Evolutionary conservation across 2,797 vertebrate species (phyloP), one percentile per base, ranked within the genome.

Genomic region (Distichodus sexfasciatus): DNA sequence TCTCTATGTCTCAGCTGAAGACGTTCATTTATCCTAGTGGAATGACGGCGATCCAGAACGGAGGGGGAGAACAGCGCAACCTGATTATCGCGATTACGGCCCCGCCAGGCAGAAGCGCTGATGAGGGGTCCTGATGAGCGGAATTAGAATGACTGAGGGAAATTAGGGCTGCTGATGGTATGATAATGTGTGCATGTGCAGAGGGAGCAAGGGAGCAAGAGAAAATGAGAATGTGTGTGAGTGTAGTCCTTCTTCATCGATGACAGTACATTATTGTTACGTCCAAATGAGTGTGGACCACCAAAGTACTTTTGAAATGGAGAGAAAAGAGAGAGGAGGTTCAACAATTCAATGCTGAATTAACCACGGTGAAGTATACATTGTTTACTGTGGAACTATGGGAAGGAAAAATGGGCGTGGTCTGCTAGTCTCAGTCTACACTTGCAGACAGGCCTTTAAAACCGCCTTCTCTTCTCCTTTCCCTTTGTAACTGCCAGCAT

Each of bases 51-150:
- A 10, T 11, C 3, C 9, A 40, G 36, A 14, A 4, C 31, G 10
- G 31, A 35, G 4, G 4, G n/a, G 10, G n/a, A 10, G n/a, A 14
- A 21, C 33, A 36, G 40, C 19, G 19, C 11, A 59, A 41, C 35
- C 14, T 59, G 55, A 59, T 59, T 59, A 59, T 21, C 55, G 15
- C 35, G 15, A 59, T 59, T 21, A 40, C 6, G 19, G 33, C 38
- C 50, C 33, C 31, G 19, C 50, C 61, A 53, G 15, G 21, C 47
- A 51, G 46, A 31, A 41, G 48, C 21, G 41, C 43, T 47, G 24
- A 31, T 31, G 9, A 40, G 36, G n/a, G 36, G 36, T 10, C 36
- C 36, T 40, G 36, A 10, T 40, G 36, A 40, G 36, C 9, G 36
- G 36, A 40, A 40, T 40, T 11, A 40, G 36, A 40, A 14, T 40